phyloP scores from a whole-genome alignment of 2,888 invertebrate species.

The Allacma fusca region DNA sequence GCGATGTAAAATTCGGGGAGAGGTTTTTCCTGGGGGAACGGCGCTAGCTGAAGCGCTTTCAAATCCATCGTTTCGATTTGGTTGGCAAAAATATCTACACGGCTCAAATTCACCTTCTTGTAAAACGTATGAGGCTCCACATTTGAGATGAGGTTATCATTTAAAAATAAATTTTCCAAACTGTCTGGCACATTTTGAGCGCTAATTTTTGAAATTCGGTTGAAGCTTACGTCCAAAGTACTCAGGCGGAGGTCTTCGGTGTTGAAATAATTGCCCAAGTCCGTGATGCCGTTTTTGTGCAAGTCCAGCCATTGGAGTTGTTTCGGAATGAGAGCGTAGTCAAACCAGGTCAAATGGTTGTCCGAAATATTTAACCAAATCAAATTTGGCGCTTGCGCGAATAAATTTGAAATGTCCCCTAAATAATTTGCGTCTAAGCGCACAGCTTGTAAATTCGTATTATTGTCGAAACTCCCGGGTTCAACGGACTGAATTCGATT shows the following conservation, averaged over 20 bases:
- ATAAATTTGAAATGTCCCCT: constrained; percentile 82
- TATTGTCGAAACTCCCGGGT: constrained; percentile 80
- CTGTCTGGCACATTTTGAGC: constrained; percentile 81
- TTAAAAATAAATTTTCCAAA: constrained; percentile 84
- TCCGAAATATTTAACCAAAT: constrained; percentile 91
- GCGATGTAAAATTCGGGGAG: constrained; percentile 92
- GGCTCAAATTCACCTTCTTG: constrained; percentile 85
- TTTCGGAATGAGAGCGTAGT: constrained; percentile 83
- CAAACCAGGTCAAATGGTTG: constrained; percentile 87
- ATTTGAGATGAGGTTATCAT: constrained; percentile 84
- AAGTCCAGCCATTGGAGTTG: constrained; percentile 88
- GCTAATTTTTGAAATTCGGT: constrained; percentile 78
- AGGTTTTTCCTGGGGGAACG: constrained; percentile 77
- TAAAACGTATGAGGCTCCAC: constrained; percentile 90
- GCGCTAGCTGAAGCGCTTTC: constrained; percentile 83
- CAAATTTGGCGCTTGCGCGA: constrained; percentile 81
- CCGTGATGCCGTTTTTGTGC: constrained; percentile 76
- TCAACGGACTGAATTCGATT: constrained; percentile 83
- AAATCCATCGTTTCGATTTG: constrained; percentile 89
- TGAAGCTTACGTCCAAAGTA: constrained; percentile 89
- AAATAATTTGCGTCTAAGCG: constrained; percentile 85
- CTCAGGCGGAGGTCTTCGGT: constrained; percentile 73
- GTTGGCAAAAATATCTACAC: constrained; percentile 92
- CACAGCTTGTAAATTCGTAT: constrained; percentile 82
- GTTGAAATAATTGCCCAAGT: constrained; percentile 60